These are phyloP conservation scores for Clarias macrocephalus DNA, from an alignment of 2,113 vertebrate genomes.

Conservation along the genomic window DNA sequence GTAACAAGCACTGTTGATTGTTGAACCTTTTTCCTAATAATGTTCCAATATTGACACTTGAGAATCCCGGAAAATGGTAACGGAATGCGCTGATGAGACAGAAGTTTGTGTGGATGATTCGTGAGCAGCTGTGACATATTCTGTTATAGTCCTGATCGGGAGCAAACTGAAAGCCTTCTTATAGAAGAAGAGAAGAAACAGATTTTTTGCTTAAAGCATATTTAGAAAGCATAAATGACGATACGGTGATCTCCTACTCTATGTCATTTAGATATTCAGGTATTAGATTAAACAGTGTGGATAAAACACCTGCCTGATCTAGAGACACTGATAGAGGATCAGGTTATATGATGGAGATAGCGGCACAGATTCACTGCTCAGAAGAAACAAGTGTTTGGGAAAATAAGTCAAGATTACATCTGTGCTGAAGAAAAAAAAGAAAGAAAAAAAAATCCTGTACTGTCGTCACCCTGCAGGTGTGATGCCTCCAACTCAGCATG, in stretches of 20 bases:
- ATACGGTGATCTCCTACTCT: background rate
- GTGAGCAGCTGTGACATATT: background rate
- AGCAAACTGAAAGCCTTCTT: background rate
- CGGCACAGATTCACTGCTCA: background rate
- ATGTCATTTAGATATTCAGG: background rate
- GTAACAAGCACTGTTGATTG: too few species aligned
- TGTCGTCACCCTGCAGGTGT: background rate
- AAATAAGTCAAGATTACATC: slow-evolving; percentile 26
- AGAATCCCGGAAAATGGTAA: too few species aligned
- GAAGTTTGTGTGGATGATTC: too few species aligned
- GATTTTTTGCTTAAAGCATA: background rate
- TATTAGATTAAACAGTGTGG: too few species aligned
- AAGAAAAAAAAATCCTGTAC: background rate
- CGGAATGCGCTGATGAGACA: too few species aligned
- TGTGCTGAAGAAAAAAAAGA: background rate
- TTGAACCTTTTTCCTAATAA: too few species aligned
- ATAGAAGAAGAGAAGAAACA: background rate
- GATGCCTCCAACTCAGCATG: background rate
- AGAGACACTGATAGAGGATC: background rate
- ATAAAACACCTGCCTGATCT: background rate
- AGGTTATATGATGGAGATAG: background rate
- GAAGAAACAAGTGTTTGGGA: slow-evolving; percentile 9
- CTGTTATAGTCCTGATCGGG: background rate
- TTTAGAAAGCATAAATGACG: background rate
- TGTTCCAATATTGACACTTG: too few species aligned